Evolutionary conservation across 2,888 invertebrate species (phyloP).

Genomic region (Nowickia ferox): DNA sequence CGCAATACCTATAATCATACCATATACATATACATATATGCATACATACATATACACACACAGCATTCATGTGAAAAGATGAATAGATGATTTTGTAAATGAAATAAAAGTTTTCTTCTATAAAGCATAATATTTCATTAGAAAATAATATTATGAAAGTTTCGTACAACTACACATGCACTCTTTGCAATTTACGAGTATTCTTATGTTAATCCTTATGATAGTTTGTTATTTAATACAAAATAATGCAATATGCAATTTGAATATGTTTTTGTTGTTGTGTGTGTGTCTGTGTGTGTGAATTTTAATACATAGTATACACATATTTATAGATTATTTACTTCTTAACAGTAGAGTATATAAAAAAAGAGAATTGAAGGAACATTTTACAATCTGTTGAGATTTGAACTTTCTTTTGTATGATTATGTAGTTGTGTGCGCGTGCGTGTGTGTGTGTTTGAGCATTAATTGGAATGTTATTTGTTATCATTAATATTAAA

Average conservation of each 20-base stretch:
- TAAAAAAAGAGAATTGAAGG: conserved; percentile 33
- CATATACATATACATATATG: background rate
- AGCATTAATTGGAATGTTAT: conserved; percentile 16
- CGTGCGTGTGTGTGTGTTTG: conserved; percentile 9
- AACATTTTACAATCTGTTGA: conserved; percentile 60
- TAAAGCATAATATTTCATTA: conserved; percentile 48
- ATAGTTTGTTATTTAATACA: conserved; percentile 29
- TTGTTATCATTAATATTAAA: conserved; percentile 29
- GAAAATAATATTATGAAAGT: background rate
- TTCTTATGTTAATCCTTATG: conserved; percentile 21
- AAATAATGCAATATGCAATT: conserved; percentile 1
- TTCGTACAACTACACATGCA: conserved; percentile 5
- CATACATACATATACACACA: background rate
- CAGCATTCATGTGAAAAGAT: conserved; percentile 17
- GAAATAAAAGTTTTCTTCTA: conserved; percentile 42
- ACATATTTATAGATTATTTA: conserved; percentile 28
- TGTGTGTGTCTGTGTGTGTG: background rate
- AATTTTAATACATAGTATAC: background rate
- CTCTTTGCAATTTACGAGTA: conserved; percentile 3
- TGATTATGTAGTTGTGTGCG: background rate
- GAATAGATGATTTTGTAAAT: conserved; percentile 30
- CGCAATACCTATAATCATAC: no score
- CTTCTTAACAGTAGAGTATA: conserved; percentile 18
- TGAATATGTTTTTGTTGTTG: background rate
- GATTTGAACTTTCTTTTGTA: conserved; percentile 47